Evolutionary conservation across 2,888 invertebrate species (phyloP), one percentile per base, ranked within the genome.

Genomic region (Venusia cambrica): DNA sequence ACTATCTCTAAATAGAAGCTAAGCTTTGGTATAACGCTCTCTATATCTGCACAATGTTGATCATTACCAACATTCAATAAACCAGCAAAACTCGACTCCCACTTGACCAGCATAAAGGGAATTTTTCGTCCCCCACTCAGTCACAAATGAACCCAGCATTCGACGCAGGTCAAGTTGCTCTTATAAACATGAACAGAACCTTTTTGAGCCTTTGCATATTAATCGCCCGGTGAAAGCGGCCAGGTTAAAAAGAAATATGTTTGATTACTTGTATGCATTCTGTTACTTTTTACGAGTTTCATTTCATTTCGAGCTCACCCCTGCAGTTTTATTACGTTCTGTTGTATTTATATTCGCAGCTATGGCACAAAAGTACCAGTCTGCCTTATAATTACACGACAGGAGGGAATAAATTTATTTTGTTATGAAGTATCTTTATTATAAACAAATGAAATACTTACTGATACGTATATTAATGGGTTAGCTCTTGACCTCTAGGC

Each of bases 161-260:
- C 29, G 29, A 29, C 24, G 34, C 21, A 18, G 33, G 33, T 34
- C 38, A 39, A 34, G 16, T 27, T 17, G 5, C 13, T 20, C n/a
- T 14, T 21, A n/a, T n/a, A n/a, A n/a, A n/a, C 13, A 32, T 27
- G 10, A 38, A 29, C 20, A 33, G 24, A 32, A 25, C 38, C 25
- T 34, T 38, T 34, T 30, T 17, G 34, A 13, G 17, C 20, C 10
- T 26, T 25, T 39, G 29, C 33, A 39, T 39, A 30, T 33, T 34
- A 38, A 39, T 6, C 7, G 15, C 8, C 19, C n/a, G 12, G 15
- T 7, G 17, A 18, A 21, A 27, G 25, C 8, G 10, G 14, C 5
- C 12, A 14, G 10, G 1, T 18, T 13, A 21, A 31, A n/a, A 33
- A 24, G 3, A 11, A 32, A 38, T 28, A 21, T 28, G 12, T 17